phyloP scores from a whole-genome alignment of 2,888 invertebrate species.

The Hipparchia sbordonii region DNA sequence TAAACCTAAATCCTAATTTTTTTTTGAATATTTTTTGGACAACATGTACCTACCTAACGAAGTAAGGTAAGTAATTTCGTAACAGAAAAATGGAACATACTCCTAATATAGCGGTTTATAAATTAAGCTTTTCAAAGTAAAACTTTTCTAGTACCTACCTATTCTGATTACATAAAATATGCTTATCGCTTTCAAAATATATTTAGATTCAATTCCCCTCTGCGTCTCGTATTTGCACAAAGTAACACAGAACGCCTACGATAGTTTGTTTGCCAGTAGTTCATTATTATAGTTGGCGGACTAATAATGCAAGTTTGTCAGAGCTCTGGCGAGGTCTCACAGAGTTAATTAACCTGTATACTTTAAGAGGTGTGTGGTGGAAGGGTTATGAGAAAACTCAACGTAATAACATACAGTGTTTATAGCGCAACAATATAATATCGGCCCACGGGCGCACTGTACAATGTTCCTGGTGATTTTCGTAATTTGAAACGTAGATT shows the following conservation, averaged over 20 bases:
- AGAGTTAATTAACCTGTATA: slow-evolving; percentile 72
- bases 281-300: slow-evolving; percentile 44
- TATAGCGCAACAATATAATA: slow-evolving; percentile 15
- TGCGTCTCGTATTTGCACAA: slow-evolving; percentile 18
- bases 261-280: slow-evolving; percentile 24
- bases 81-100: background rate
- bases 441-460: background rate
- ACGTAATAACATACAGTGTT: slow-evolving; percentile 30
- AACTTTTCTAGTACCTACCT: background rate
- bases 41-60: too few species aligned
- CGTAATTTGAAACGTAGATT: background rate
- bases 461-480: slow-evolving; percentile 5
- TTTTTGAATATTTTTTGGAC: too few species aligned
- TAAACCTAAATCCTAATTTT: too few species aligned
- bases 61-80: too few species aligned
- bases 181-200: background rate
- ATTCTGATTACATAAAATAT: background rate
- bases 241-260: slow-evolving; percentile 21
- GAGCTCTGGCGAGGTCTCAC: slow-evolving; percentile 50
- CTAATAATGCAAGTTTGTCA: slow-evolving; percentile 63
- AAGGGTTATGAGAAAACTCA: slow-evolving; percentile 71
- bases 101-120: background rate
- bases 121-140: background rate
- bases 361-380: slow-evolving; percentile 59
- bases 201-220: slow-evolving; percentile 2